Base-by-base conservation (phyloP, 1,140 invertebrate genomes). In the Micrasema minimum region DNA sequence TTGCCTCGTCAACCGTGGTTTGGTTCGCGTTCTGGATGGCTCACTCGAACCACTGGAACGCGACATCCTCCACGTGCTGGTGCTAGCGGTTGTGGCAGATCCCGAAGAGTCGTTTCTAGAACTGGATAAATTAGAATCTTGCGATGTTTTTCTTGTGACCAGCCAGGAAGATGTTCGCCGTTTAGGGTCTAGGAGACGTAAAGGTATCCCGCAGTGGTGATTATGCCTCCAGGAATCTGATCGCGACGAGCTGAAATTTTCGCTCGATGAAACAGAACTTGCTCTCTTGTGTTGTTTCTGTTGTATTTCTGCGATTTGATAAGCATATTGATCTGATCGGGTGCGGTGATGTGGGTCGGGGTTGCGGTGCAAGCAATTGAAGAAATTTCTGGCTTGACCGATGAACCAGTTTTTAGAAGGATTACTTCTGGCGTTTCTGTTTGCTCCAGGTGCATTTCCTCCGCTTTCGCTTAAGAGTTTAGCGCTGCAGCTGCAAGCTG, bases 71-170 rank as follows among this genome's bases (percentile, higher is more conserved):
- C 93, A 95, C 0, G 93, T 94, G 66, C 91, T 92, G 3, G 93
- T 95, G 75, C 91, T 93, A 12, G 92, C 92, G 0, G 93, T 95
- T 0, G 93, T 93, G 71, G 88, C 90, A 0, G 93, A 94, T 0
- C 92, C 93, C 0, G 93, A 95, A 0, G 93, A 96, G 80, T 96
- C 94, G 79, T 96, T 96, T 11, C 94, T 85, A 1, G 92, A 93
- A 75, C 90, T 93, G 46, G 92, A 94, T 55, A 96, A 80, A 80
- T 94, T 96, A 0, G 93, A 96, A 77, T 96, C 94, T 79, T 96
- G 94, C 0, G 93, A 95, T 0, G 94, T 93, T 82, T 96, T 96
- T 16, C 94, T 83, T 0, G 93, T 93, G 3, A 96, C 92, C 18
- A 94, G 83, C 94, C 94, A 96, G 0, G 93, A 94, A 0, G 93